Conservation (phyloP, 30 jellyfish, hydroid and myxozoan genomes). For the Cassiopea xamachana region DNA sequence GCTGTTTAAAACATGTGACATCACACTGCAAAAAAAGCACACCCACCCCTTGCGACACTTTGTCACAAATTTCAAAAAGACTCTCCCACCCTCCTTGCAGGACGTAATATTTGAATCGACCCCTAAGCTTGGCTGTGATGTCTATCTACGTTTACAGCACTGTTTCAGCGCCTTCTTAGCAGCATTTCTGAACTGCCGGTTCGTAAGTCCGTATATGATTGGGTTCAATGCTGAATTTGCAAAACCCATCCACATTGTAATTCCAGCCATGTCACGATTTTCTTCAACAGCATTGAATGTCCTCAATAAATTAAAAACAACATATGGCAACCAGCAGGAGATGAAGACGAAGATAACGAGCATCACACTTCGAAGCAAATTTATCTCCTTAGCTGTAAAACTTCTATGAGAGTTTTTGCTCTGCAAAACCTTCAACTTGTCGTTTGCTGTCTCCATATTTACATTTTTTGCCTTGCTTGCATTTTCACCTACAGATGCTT, state of each 20-base stretch:
- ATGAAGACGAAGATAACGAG: slow-evolving; percentile 72
- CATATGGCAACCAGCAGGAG: slow-evolving; percentile 88
- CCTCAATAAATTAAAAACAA: slow-evolving; percentile 59
- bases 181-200: slow-evolving; percentile 71
- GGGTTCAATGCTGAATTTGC: slow-evolving; percentile 87
- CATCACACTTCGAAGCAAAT: slow-evolving; percentile 60
- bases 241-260: slow-evolving; percentile 95
- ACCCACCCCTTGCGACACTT: no score
- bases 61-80: no score
- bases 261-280: slow-evolving; percentile 61
- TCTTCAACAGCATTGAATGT: slow-evolving; percentile 26
- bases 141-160: neutral
- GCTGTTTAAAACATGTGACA: no score
- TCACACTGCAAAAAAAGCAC: no score
- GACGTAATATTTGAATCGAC: no score
- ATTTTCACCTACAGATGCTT: no score
- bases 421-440: neutral
- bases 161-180: neutral
- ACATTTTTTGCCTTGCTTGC: no score
- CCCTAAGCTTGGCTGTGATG: no score
- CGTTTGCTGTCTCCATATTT: no score
- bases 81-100: no score
- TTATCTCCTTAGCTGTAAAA: slow-evolving; percentile 19
- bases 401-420: neutral
- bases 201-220: slow-evolving; percentile 74